A percentile compares a stretch with the other conserved stretches of the same genome.
Evolutionary conservation across 1,140 invertebrate genomes (phyloP).

Genomic region (Eriocheir sinensis): DNA sequence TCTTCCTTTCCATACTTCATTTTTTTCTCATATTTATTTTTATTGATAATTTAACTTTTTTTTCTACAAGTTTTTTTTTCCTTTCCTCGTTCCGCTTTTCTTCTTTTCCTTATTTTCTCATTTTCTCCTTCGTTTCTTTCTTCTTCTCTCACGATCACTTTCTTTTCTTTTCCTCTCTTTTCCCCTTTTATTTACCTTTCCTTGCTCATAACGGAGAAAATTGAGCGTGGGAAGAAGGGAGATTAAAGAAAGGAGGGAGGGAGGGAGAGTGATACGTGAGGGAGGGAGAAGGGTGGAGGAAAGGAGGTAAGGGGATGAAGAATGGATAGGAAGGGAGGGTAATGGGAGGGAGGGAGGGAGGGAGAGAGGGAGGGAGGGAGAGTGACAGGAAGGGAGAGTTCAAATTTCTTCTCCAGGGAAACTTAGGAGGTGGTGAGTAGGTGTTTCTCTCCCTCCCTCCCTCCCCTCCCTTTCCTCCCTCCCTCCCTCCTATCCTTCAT

Average conservation of each 20-base stretch:
- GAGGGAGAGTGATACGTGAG: not conserved
- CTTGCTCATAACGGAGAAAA: not conserved
- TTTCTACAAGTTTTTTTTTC: too few relatives aligned
- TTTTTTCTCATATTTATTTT: too few relatives aligned
- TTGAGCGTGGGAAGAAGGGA: conserved; percentile 22
- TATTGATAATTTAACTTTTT: too few relatives aligned
- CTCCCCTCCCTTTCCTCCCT: not conserved
- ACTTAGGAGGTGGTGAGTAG: not conserved
- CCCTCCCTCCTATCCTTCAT: not conserved
- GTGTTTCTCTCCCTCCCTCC: not conserved
- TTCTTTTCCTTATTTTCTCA: too few relatives aligned
- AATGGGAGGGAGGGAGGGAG: too few relatives aligned
- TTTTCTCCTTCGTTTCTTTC: too few relatives aligned
- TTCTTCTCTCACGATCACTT: too few relatives aligned
- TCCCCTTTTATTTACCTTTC: too few relatives aligned
- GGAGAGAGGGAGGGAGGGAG: not conserved
- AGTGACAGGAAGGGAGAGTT: not conserved
- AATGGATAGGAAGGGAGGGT: not conserved
- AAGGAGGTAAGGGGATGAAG: not conserved
- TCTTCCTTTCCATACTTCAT: too few relatives aligned
- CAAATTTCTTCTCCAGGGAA: not conserved
- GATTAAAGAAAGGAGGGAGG: not conserved
- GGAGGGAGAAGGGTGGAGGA: not conserved
- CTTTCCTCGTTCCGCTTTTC: too few relatives aligned
- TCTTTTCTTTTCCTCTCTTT: too few relatives aligned